A percentile compares a stretch with the other conserved stretches of the same genome.
These are phyloP conservation scores for Acanthaster planci DNA, from an alignment of 35 echinoderm and acorn worm genomes.

Conservation along the genomic window DNA sequence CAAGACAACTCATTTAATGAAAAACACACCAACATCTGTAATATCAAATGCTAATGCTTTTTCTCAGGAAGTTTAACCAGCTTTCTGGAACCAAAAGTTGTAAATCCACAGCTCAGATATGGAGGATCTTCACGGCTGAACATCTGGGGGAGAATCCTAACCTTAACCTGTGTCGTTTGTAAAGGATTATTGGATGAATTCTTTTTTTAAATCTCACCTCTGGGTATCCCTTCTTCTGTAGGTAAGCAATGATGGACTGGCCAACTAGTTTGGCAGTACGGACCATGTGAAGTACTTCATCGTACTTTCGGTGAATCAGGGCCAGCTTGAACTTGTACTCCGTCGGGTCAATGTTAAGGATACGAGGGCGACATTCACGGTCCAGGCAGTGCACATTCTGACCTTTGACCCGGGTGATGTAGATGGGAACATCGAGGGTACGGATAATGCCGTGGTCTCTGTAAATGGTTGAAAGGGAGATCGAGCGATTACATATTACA, in stretches of 20 bases:
- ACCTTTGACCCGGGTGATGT: slow-evolving; percentile 95
- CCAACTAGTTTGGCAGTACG: slow-evolving; percentile 91
- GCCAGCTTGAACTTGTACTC: slow-evolving; percentile 96
- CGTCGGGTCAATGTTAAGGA: slow-evolving; percentile 89
- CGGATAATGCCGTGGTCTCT: slow-evolving; percentile 98
- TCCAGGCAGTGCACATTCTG: slow-evolving; percentile 93
- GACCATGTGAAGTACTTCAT: slow-evolving; percentile 98
- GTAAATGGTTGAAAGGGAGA: not conserved
- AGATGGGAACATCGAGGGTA: slow-evolving; percentile 94
- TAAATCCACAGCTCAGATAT: no score
- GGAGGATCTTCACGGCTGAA: no score
- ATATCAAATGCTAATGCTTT: no score
- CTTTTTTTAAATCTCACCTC: slow-evolving; percentile 49
- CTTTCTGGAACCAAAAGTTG: no score
- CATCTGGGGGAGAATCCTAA: no score
- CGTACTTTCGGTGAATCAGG: slow-evolving; percentile 93
- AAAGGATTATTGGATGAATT: no score
- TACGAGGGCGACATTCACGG: slow-evolving; percentile 89
- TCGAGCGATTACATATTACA: no score
- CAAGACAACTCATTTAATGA: no score
- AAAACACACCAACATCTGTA: no score
- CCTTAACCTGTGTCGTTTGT: no score
- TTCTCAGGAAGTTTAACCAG: no score
- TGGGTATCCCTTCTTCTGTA: slow-evolving; percentile 99
- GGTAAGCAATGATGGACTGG: slow-evolving; percentile 97